These are phyloP conservation scores for Pangasianodon gigas DNA, from an alignment of 2,113 vertebrate species.

Conservation along the genomic window DNA sequence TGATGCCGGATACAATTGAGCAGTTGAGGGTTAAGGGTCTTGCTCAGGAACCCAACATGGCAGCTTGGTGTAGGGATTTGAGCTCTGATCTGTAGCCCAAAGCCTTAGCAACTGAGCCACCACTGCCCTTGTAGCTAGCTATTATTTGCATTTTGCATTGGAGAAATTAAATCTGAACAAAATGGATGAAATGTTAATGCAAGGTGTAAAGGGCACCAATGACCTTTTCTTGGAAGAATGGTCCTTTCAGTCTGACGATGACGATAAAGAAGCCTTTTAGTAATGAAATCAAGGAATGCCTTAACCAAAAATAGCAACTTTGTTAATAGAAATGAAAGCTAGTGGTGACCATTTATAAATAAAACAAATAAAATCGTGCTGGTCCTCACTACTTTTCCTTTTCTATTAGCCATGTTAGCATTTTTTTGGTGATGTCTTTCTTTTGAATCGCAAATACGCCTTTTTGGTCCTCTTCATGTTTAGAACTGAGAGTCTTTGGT, in stretches of 20 bases:
- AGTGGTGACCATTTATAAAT: not conserved
- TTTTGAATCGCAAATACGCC: conserved; percentile 30
- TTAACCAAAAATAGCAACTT: not conserved
- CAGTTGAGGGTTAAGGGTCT: not conserved
- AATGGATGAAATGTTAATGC: conserved; percentile 6
- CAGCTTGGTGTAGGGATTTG: not conserved
- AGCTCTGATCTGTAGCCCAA: not conserved
- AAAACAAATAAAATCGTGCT: not conserved
- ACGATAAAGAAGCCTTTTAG: not conserved
- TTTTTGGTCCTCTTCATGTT: conserved; percentile 20
- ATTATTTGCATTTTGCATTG: not conserved
- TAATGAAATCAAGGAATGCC: not conserved
- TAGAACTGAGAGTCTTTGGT: conserved; percentile 34
- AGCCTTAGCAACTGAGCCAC: not conserved
- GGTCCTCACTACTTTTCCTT: conserved; percentile 7
- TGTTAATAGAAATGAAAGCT: not conserved
- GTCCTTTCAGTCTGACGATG: not conserved
- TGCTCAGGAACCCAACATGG: too few relatives aligned
- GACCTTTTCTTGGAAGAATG: not conserved
- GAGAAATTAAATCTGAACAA: not conserved
- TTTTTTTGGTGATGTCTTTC: not conserved
- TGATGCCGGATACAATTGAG: not conserved
- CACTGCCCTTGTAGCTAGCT: not conserved
- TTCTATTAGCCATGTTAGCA: not conserved
- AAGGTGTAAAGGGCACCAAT: not conserved